Base-by-base conservation (phyloP, 2,113 vertebrate species). In the Balaenoptera acutorostrata region DNA sequence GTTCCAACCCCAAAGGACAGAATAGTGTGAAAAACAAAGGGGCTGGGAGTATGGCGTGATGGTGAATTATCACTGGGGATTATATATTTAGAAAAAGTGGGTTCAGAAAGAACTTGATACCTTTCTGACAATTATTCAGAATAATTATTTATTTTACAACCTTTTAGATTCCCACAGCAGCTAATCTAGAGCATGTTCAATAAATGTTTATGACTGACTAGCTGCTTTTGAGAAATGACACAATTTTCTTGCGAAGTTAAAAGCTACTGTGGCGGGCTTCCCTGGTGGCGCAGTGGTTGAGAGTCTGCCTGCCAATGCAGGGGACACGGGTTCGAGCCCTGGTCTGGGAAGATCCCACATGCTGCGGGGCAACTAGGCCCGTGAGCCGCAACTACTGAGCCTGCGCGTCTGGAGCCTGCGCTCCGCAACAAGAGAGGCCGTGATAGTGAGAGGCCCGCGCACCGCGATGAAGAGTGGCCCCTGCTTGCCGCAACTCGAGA, bases 191-290 rank as follows among this genome's bases (percentile, higher is more conserved):
- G 90, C 41, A 57, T 52, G 7, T 63, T 20, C 36, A 63, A 52
- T 78, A 95, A 74, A 69, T 69, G 41, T 77, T 92, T 83, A 63
- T 75, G 95, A 84, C 49, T 93, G 52, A 88, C n/a, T 59, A 86
- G 39, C 18, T 71, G 36, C 49, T 69, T 80, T 78, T 66, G 77
- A 93, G 59, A 95, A 93, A 75, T 64, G 39, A 88, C 12, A 71
- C 39, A n/a, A 77, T 82, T 93, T 94, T 52, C 64, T 74, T 82
- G n/a, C 4, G 29, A 87, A 87, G 44, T 75, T 71, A 81, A 93
- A 94, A 96, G 57, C 33, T 84, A 23, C 27, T 44, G 13, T 2
- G 20, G 12, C 68, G n/a, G n/a, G n/a, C n/a, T n/a, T n/a, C n/a
- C n/a, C n/a, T n/a, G n/a, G n/a, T n/a, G n/a, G n/a, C n/a, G n/a